These are phyloP conservation scores for Lycaon pictus DNA, from an alignment of 2,113 vertebrate genomes.

Conservation along the genomic window DNA sequence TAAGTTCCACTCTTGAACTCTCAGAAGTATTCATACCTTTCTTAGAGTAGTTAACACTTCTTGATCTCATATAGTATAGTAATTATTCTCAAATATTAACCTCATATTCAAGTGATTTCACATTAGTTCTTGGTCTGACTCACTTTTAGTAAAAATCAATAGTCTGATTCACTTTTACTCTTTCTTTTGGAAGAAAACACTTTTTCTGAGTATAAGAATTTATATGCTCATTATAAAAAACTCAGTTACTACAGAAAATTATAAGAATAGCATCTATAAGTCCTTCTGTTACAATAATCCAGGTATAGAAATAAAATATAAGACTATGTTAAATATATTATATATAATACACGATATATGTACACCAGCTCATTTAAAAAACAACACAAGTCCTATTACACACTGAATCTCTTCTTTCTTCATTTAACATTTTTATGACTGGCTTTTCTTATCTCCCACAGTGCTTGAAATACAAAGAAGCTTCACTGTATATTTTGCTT, in stretches of 20 bases:
- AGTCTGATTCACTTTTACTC: not conserved
- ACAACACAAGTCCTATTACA: not conserved
- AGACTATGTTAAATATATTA: not conserved
- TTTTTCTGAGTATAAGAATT: conserved; percentile 43
- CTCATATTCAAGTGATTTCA: not conserved
- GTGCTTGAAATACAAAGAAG: not conserved
- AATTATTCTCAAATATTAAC: not conserved
- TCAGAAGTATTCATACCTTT: not conserved
- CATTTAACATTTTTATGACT: not conserved
- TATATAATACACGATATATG: not conserved
- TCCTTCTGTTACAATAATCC: not conserved
- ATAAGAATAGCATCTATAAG: not conserved
- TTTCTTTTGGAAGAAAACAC: not conserved
- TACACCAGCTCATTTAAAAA: not conserved
- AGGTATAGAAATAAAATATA: not conserved
- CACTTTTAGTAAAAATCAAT: not conserved
- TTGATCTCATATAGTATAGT: not conserved
- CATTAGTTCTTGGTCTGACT: not conserved
- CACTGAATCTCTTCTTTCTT: not conserved
- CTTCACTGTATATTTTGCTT: not conserved
- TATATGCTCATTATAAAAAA: conserved; percentile 30
- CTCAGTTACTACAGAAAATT: not conserved
- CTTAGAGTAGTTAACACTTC: not conserved
- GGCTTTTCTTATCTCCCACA: conserved; percentile 8
- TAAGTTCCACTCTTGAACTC: conserved; percentile 1